A percentile compares a stretch with the other conserved stretches of the same genome.
phyloP scores from a whole-genome alignment of 2,797 vertebrate genomes.

The Anas bahamensis region DNA sequence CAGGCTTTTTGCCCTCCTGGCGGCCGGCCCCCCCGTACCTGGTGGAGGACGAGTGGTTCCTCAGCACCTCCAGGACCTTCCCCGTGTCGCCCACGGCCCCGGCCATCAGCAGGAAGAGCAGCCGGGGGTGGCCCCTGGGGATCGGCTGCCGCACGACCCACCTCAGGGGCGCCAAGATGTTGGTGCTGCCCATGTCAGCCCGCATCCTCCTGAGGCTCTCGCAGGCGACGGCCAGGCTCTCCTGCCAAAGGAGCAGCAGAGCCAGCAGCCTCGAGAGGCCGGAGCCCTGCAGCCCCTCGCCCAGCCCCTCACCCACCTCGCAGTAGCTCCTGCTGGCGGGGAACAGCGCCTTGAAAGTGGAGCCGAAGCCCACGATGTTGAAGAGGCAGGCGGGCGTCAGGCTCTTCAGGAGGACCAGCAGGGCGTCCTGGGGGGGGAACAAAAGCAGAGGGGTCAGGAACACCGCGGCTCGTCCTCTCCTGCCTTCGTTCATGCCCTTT shows the following conservation, averaged over 20 bases:
- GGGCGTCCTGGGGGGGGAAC: constrained; percentile 83
- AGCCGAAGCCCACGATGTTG: constrained; percentile 92
- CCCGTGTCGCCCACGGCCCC: constrained; percentile 88
- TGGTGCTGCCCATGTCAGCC: constrained; percentile 92
- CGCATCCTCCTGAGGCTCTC: constrained; percentile 85
- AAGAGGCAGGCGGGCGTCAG: constrained; percentile 91
- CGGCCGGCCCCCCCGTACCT: constrained; percentile 72
- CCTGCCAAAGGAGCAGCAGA: constrained; percentile 73
- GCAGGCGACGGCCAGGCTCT: constrained; percentile 86
- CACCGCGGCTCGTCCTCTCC: too few species aligned
- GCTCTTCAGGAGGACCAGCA: constrained; percentile 93
- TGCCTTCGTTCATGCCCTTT: neutral
- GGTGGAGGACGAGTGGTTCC: constrained; percentile 86
- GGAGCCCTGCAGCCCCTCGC: neutral
- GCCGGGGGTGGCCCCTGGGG: constrained; percentile 87
- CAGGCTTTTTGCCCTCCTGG: neutral
- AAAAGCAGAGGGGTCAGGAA: neutral
- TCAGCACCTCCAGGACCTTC: constrained; percentile 89
- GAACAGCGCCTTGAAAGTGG: constrained; percentile 91
- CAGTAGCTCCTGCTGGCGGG: constrained; percentile 88
- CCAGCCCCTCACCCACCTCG: constrained; percentile 81
- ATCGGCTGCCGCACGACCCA: constrained; percentile 91
- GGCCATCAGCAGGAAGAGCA: constrained; percentile 90
- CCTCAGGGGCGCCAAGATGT: constrained; percentile 87
- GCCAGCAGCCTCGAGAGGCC: rapidly evolving